Evolutionary conservation across 2,888 invertebrate genomes (phyloP), one percentile per base, ranked within the genome.

Genomic region (Eutolmus rufibarbis): DNA sequence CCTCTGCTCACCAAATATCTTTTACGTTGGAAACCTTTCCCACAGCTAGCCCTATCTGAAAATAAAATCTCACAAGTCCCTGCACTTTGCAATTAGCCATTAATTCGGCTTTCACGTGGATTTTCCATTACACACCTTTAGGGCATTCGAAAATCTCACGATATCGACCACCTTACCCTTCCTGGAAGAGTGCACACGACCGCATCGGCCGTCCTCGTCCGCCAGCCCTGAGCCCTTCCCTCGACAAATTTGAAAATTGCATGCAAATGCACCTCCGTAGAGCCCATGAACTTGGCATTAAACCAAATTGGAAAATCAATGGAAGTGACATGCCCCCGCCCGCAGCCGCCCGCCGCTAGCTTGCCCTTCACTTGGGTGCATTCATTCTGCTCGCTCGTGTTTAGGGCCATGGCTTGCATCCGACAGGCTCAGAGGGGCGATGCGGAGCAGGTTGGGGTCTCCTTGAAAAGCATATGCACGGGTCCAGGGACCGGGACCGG

Each of bases 241-340:
- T 23, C 66, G 23, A 28, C 9, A 66, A 28, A 66, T 66, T 76
- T 28, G 34, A 76, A 76, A 40, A 76, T 76, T 76, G 76, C 76
- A 76, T 40, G 40, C 40, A 37, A 76, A 76, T 76, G 76, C 76
- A 40, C 16, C 40, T 76, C 51, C 51, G 51, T n/a, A 34, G 76
- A 76, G 43, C 46, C 57, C 82, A 82, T 82, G 82, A 82, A 82
- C 82, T 82, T 82, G 82, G 82, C 82, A 82, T 82, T 57, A 57
- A 82, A 82, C 82, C 66, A 82, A 82, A 82, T 57, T 57, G 82
- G 40, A 82, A 76, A 82, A 82, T 82, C 82, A 57, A 82, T 82
- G 19, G 37, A 37, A 66, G 37, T 37, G 34, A 66, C 66, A 19
- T 7, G 34, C n/a, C 82, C 19, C 9, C n/a, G 46, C 14, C 43